Conservation (phyloP, 2,888 invertebrate genomes). For the Drosophila affinis region DNA sequence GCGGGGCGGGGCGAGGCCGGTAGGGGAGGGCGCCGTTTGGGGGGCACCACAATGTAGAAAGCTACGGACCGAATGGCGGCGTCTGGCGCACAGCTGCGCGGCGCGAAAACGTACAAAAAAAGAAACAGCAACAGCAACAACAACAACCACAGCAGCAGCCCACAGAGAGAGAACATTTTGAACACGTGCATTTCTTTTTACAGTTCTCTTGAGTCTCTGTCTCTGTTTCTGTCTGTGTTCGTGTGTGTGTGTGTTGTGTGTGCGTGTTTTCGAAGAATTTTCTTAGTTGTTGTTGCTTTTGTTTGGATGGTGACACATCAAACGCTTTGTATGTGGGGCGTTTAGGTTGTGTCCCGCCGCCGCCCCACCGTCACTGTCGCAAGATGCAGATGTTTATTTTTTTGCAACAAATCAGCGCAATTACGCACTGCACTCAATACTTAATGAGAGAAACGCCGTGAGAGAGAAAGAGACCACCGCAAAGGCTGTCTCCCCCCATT, state of each 20-base stretch:
- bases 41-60: conserved; percentile 62
- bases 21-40: not conserved
- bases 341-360: conserved; percentile 8
- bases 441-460: conserved; percentile 34
- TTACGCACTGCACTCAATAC: conserved; percentile 25
- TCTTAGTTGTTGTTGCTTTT: conserved; percentile 41
- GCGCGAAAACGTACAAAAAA: conserved; percentile 64
- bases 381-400: conserved; percentile 61
- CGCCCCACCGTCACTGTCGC: not conserved
- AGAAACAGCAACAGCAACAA: conserved; percentile 27
- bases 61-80: conserved; percentile 68
- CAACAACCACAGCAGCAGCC: conserved; percentile 28
- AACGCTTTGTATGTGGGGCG: conserved; percentile 18
- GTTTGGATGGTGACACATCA: conserved; percentile 65
- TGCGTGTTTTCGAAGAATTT: conserved; percentile 64
- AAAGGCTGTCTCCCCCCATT: not conserved
- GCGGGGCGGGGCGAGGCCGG: not conserved
- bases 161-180: conserved; percentile 74
- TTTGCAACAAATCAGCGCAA: conserved; percentile 41
- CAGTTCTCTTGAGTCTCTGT: conserved; percentile 37
- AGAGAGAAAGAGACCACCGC: not conserved
- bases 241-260: conserved; percentile 13
- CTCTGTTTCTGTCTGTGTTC: conserved; percentile 16
- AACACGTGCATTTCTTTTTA: conserved; percentile 75
- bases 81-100: conserved; percentile 78